These are phyloP conservation scores for Thereva nobilitata DNA, from an alignment of 2,888 invertebrate species.

Conservation along the genomic window DNA sequence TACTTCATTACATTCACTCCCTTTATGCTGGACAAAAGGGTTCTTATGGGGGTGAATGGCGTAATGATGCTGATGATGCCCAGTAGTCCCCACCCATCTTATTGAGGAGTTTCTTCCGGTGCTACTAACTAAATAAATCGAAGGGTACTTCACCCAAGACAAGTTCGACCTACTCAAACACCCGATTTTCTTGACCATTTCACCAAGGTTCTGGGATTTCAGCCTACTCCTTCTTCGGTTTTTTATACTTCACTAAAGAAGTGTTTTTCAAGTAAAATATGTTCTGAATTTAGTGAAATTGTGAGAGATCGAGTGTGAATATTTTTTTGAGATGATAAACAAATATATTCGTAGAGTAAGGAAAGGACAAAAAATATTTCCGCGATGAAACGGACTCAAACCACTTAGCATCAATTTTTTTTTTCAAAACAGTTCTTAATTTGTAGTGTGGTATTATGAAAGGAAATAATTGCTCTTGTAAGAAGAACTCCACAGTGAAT, in stretches of 20 bases:
- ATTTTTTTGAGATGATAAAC: constrained; percentile 11
- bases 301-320: constrained; percentile 15
- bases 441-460: no score
- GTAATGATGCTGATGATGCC: constrained; percentile 34
- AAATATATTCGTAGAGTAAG: no score
- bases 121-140: constrained; percentile 42
- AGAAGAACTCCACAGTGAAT: no score
- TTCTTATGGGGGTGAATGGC: constrained; percentile 14
- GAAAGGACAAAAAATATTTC: no score
- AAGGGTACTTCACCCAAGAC: constrained; percentile 36
- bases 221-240: constrained; percentile 19
- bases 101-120: constrained; percentile 29
- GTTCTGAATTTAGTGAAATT: constrained; percentile 40
- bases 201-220: constrained; percentile 27
- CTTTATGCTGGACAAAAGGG: constrained; percentile 14
- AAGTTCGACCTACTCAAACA: constrained; percentile 8
- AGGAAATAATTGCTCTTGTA: no score
- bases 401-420: no score
- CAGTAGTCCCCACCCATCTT: constrained; percentile 2
- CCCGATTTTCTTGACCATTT: constrained; percentile 19
- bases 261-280: constrained; percentile 41
- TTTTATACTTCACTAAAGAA: not conserved
- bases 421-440: no score
- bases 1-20: constrained; percentile 34
- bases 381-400: no score